These are phyloP conservation scores for Alcedo atthis DNA, from an alignment of 2,797 vertebrate species.

Conservation along the genomic window DNA sequence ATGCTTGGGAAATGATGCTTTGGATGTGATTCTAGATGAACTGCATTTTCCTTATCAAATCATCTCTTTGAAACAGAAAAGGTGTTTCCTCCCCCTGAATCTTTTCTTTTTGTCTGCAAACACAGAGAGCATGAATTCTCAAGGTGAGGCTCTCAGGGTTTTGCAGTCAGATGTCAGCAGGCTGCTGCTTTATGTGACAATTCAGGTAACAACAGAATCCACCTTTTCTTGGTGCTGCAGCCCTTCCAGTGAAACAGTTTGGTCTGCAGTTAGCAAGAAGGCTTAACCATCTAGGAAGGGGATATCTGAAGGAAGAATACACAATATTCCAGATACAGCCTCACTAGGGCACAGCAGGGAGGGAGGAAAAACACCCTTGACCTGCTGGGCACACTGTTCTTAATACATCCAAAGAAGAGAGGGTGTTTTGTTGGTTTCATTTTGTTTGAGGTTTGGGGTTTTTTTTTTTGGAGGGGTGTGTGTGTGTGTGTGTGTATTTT, in stretches of 20 bases:
- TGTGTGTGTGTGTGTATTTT: no score
- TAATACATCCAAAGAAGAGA: neutral
- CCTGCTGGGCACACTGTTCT: no score
- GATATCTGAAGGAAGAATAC: neutral
- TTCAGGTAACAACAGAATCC: neutral
- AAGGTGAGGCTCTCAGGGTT: neutral
- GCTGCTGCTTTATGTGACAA: neutral
- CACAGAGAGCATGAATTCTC: neutral
- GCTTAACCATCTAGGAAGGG: neutral
- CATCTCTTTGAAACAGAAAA: neutral
- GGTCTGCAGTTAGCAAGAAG: neutral
- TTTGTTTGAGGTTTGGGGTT: no score
- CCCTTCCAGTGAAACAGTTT: neutral
- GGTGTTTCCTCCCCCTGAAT: fast-evolving
- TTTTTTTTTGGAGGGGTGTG: no score
- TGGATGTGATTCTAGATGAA: neutral
- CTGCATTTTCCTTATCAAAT: neutral
- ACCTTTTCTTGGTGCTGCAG: neutral
- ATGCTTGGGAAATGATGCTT: neutral
- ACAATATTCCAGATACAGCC: no score
- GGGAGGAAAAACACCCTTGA: no score
- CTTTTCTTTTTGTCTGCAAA: neutral
- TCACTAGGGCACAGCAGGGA: no score
- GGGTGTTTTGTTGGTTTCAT: no score
- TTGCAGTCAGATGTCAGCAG: neutral